Percentiles rank a stretch among this genome's conserved stretches.
Conservation (phyloP, 2,888 invertebrate genomes). For the Amorpha juglandis region DNA sequence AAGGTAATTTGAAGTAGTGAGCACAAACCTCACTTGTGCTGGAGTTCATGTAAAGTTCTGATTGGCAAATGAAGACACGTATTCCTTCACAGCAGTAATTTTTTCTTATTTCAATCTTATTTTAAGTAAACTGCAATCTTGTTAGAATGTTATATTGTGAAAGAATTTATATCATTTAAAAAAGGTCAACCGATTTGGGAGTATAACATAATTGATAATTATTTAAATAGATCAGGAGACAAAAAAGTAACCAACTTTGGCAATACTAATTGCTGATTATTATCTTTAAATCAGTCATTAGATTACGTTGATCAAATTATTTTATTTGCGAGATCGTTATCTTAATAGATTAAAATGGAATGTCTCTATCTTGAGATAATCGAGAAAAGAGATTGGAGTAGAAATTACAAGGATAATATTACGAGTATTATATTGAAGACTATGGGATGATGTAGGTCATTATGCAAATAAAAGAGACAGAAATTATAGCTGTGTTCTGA, state of each 20-base stretch:
- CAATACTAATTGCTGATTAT: background rate
- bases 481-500: too few species aligned
- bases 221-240: background rate
- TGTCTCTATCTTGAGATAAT: background rate
- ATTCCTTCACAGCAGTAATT: too few species aligned
- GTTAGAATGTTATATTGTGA: background rate
- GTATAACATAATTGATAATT: conserved; percentile 7
- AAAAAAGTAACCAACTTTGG: too few species aligned
- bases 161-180: background rate
- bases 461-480: too few species aligned
- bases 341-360: background rate
- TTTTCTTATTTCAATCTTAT: too few species aligned
- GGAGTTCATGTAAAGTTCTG: too few species aligned
- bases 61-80: too few species aligned
- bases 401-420: too few species aligned
- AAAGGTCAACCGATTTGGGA: background rate
- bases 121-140: background rate
- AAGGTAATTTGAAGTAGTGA: too few species aligned
- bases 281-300: background rate
- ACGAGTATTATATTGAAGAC: too few species aligned
- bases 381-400: background rate
- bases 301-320: conserved; percentile 4
- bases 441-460: too few species aligned
- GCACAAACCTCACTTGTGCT: too few species aligned
- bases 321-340: background rate